These are phyloP conservation scores for Chelidonichthys spinosus DNA, from an alignment of 2,797 vertebrate species.

Conservation along the genomic window DNA sequence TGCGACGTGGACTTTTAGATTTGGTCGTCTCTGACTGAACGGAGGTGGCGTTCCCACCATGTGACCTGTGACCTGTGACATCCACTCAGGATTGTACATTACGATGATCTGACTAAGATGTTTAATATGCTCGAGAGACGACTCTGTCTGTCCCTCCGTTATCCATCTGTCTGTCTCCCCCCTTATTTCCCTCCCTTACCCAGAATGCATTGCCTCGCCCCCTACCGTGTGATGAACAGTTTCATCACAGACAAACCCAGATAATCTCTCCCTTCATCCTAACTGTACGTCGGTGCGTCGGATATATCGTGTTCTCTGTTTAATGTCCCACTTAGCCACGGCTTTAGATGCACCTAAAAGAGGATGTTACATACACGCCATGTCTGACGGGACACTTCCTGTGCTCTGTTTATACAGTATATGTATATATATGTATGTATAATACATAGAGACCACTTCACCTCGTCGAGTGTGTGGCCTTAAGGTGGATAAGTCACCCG, in stretches of 20 bases:
- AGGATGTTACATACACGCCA: not conserved
- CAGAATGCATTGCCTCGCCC: conserved; percentile 64
- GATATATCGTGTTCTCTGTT: conserved; percentile 20
- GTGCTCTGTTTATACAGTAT: not conserved
- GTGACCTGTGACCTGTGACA: conserved; percentile 67
- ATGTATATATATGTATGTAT: too few relatives aligned
- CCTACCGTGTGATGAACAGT: conserved; percentile 56
- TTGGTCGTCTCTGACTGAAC: conserved; percentile 32
- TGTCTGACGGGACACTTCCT: conserved; percentile 11
- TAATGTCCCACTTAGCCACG: conserved; percentile 18
- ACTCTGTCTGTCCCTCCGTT: conserved; percentile 10
- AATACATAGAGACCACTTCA: too few relatives aligned
- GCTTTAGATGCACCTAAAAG: not conserved
- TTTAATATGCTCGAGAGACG: conserved; percentile 67
- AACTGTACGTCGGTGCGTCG: conserved; percentile 22
- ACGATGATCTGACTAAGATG: conserved; percentile 62
- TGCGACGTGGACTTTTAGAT: conserved; percentile 32
- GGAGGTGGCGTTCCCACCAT: conserved; percentile 42
- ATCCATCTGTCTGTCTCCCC: conserved; percentile 37
- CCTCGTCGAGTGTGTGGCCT: conserved; percentile 37
- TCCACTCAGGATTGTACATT: conserved; percentile 50
- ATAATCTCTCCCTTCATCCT: conserved; percentile 38
- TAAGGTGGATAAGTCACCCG: conserved; percentile 40
- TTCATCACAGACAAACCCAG: conserved; percentile 64
- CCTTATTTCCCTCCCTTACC: conserved; percentile 48